Base-by-base conservation (phyloP, 2,888 invertebrate genomes). In the Therioaphis trifolii region DNA sequence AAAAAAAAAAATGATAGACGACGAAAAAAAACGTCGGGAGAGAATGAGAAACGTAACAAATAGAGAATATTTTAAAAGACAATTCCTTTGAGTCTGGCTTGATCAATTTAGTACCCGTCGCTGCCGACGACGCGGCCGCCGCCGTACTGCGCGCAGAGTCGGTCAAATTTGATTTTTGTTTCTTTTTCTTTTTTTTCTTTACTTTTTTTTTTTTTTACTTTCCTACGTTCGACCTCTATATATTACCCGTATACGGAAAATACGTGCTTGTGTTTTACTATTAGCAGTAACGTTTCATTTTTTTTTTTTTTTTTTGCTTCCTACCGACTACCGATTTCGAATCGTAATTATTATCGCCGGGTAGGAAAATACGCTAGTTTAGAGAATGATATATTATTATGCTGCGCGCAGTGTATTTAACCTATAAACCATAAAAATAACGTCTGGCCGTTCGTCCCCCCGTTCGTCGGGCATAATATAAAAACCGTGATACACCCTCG, bases 41-140 rank as follows among this genome's bases (percentile, higher is more conserved):
- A 46, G 46, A 63, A 46, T 61, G 12, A n/a, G n/a, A n/a, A 75
- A 43, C 43, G 61, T n/a, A 49, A 72, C 49, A 43, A 24, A 49
- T 29, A 77, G 14, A 35, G 77, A 58, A 63, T 58, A 49, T 77
- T 46, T 63, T 77, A 77, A 43, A 77, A 63, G 49, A 77, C 49
- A 77, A 77, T 77, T 49, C 77, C 77, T 77, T 77, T 77, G 77
- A 77, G 77, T 77, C 77, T 77, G 43, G 4, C 40, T 46, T 43
- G 76, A 61, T 63, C 66, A 77, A 77, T 66, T 77, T 35, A 40
- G 35, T 61, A n/a, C n/a, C n/a, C n/a, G n/a, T n/a, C n/a, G n/a
- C n/a, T n/a, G n/a, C n/a, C n/a, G n/a, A n/a, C n/a, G n/a, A n/a
- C n/a, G n/a, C n/a, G n/a, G n/a, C 61, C 40, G 75, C 15, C 29